Percentiles rank a stretch among this genome's conserved stretches.
These are phyloP conservation scores for Microctonus brassicae DNA, from an alignment of 2,888 invertebrate species.

Conservation along the genomic window DNA sequence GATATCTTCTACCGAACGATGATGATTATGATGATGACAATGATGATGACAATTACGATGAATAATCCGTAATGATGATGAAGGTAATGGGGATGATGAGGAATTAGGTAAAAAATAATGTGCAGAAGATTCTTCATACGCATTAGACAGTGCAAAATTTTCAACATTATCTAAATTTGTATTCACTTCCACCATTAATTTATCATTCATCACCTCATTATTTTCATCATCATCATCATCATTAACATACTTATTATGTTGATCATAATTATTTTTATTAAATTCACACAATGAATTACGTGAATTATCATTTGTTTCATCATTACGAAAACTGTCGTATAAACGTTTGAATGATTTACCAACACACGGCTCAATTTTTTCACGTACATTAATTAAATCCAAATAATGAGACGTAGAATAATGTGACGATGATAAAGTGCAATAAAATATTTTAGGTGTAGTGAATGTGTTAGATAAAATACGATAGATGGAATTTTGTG, in stretches of 20 bases:
- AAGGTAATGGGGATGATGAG: conserved; percentile 9
- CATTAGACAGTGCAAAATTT: conserved; percentile 23
- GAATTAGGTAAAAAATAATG: not conserved
- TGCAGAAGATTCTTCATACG: conserved; percentile 17
- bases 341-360: conserved; percentile 25
- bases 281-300: conserved; percentile 44
- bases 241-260: conserved; percentile 40
- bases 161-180: conserved; percentile 28
- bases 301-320: conserved; percentile 40
- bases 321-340: conserved; percentile 29
- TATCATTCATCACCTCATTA: conserved; percentile 7
- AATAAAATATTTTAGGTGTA: conserved; percentile 18
- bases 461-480: conserved; percentile 25
- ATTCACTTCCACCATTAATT: not conserved
- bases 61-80: not conserved
- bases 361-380: not conserved
- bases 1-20: conserved; percentile 1
- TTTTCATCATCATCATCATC: conserved; percentile 4
- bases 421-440: conserved; percentile 17
- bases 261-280: conserved; percentile 47
- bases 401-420: conserved; percentile 18
- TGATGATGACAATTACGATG: not conserved
- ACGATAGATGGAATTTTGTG: conserved; percentile 3
- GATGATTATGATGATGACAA: not conserved
- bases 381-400: not conserved